Percentiles rank a stretch among this genome's conserved stretches.
Evolutionary conservation across 2,888 invertebrate species (phyloP).

Genomic region (Drosophila mimica): DNA sequence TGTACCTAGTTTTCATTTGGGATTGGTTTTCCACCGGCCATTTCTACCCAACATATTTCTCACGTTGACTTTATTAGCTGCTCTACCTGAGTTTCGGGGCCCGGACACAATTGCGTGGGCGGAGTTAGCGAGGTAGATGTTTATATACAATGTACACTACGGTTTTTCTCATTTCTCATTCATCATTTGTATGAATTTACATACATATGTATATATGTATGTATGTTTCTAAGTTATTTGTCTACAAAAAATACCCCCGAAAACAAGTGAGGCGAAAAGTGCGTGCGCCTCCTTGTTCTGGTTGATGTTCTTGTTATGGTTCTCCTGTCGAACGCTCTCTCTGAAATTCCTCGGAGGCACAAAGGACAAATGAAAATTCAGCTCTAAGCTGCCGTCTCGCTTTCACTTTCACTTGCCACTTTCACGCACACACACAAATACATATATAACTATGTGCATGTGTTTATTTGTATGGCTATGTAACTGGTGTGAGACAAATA

Average conservation of each 20-base stretch:
- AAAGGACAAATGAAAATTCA: slow-evolving; percentile 76
- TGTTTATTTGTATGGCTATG: neutral
- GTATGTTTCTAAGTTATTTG: neutral
- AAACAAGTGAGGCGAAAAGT: slow-evolving; percentile 45
- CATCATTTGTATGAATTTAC: neutral
- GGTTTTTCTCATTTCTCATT: neutral
- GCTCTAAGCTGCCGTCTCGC: slow-evolving; percentile 62
- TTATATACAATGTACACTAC: neutral
- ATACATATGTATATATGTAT: neutral
- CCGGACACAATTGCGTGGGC: slow-evolving; percentile 11
- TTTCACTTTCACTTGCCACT: slow-evolving; percentile 69
- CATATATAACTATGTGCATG: neutral
- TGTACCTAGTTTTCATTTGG: neutral
- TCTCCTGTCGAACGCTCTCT: slow-evolving; percentile 1
- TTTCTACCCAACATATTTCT: neutral
- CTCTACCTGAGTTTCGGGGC: neutral
- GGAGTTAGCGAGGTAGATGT: slow-evolving; percentile 19
- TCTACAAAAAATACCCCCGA: slow-evolving; percentile 33
- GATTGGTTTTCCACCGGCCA: neutral
- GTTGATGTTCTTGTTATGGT: neutral
- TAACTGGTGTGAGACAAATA: neutral
- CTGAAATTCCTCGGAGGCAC: slow-evolving; percentile 15
- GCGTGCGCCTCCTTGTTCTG: slow-evolving; percentile 51
- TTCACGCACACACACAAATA: slow-evolving; percentile 25
- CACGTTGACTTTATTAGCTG: neutral